A percentile compares a stretch with the other conserved stretches of the same genome.
phyloP scores from a whole-genome alignment of 2,113 vertebrate species.

The Epinephelus fuscoguttatus region DNA sequence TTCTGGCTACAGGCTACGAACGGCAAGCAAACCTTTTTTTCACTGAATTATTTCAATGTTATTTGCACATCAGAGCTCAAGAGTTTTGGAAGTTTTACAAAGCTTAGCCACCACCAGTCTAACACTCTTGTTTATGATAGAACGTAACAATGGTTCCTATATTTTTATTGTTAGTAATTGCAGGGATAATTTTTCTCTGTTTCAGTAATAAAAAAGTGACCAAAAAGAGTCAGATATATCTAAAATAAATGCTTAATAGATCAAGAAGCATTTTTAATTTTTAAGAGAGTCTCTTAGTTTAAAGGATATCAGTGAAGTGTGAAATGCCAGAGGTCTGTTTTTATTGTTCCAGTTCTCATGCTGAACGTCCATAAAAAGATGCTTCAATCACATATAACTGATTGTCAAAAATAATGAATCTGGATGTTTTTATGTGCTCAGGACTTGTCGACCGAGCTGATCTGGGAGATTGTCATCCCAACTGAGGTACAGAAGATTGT shows the following conservation, averaged over 20 bases:
- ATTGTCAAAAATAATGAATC: background rate
- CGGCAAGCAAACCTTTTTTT: constrained; percentile 76
- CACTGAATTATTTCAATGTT: background rate
- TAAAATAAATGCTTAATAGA: background rate
- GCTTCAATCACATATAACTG: background rate
- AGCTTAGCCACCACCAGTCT: background rate
- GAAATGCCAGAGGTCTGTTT: background rate
- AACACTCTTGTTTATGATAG: background rate
- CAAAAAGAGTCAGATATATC: background rate
- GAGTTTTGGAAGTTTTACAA: background rate
- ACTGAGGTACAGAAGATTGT: constrained; percentile 92
- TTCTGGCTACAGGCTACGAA: constrained; percentile 92
- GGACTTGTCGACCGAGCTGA: constrained; percentile 93
- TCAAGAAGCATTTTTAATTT: background rate
- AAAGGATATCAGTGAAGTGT: background rate
- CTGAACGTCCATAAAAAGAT: background rate
- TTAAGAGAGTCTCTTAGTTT: background rate
- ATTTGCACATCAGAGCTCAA: background rate
- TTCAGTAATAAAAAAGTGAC: background rate
- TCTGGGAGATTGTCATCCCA: constrained; percentile 93
- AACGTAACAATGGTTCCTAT: background rate
- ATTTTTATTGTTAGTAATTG: background rate
- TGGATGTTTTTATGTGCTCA: constrained; percentile 60
- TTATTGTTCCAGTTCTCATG: background rate
- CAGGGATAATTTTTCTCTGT: background rate